Base-by-base conservation (phyloP, 2,888 invertebrate genomes). In the Folsomia candida region DNA sequence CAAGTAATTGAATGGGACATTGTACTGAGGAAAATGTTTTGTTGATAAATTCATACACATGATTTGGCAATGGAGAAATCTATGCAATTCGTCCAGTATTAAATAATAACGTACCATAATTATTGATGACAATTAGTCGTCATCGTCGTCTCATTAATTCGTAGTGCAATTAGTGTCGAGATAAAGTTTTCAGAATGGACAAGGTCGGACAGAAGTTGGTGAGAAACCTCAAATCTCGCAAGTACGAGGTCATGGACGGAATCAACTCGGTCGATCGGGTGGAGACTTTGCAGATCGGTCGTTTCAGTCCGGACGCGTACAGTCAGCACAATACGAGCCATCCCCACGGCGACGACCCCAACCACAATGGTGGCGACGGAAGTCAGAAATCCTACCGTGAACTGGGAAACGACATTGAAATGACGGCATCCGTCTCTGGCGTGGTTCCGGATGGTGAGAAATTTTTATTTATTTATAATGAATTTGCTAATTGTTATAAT, bases 401-500 rank as follows among this genome's bases (percentile, higher is more conserved):
- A 81, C 82, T 67, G 79, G 79, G 78, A 58, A 67, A 76, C 68
- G 82, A 83, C 65, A 88, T 91, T 79, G 91, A 91, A 85, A 89
- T 91, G 87, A 90, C 90, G 71, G 90, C 91, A 2, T 90, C 91
- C 28, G 88, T 90, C 4, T 76, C 80, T 63, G 81, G 81, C 65
- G 91, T 91, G 28, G 90, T 91, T 27, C 91, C 91, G 75, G 91
- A 91, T 84, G 91, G 91, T 91, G 85, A 81, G 79, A 76, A 51
- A 61, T 6, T 60, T 9, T 25, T 9, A 27, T 18, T 62, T 54
- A 47, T 24, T 25, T 59, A 26, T 1, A 22, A 14, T 20, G 63
- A 22, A 51, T 18, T 58, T 47, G 18, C 11, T 6, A 65, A 22
- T 64, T 67, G 1, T 14, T 64, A 25, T 51, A 54, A 37, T 68